These are phyloP conservation scores for Tenodera sinensis DNA, from an alignment of 2,888 invertebrate species.

Conservation along the genomic window DNA sequence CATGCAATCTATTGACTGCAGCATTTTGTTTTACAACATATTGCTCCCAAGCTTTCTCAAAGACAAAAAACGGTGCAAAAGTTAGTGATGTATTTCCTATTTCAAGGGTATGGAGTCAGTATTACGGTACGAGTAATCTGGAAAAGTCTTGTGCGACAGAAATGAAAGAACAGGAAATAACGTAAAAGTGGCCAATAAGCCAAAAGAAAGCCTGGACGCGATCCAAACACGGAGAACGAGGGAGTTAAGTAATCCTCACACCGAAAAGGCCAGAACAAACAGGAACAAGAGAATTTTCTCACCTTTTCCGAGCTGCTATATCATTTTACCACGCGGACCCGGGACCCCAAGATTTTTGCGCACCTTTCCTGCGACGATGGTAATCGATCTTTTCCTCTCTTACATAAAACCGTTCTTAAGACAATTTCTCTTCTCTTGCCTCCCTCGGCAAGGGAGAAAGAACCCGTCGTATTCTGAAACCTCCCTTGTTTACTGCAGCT, in stretches of 20 bases:
- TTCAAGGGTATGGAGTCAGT: background rate
- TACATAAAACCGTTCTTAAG: slow-evolving; percentile 8
- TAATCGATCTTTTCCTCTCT: background rate
- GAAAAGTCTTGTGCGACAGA: background rate
- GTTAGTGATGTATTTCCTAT: background rate
- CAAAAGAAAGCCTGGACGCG: background rate
- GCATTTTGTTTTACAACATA: too few species aligned
- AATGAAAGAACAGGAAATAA: background rate
- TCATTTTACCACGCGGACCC: background rate
- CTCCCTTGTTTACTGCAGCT: background rate
- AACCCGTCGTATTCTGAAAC: background rate
- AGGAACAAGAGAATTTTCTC: background rate
- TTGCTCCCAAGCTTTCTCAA: background rate
- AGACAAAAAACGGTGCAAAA: background rate
- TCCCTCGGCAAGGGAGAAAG: background rate
- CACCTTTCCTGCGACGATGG: background rate
- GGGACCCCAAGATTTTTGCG: background rate
- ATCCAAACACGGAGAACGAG: background rate
- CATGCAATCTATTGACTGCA: too few species aligned
- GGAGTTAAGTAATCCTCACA: background rate
- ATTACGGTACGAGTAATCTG: background rate
- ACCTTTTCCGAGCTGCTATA: background rate
- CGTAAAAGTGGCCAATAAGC: background rate
- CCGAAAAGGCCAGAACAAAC: background rate
- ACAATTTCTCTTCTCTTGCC: background rate